Base-by-base conservation (phyloP, 2,113 vertebrate species). In the Cebus imitator region DNA sequence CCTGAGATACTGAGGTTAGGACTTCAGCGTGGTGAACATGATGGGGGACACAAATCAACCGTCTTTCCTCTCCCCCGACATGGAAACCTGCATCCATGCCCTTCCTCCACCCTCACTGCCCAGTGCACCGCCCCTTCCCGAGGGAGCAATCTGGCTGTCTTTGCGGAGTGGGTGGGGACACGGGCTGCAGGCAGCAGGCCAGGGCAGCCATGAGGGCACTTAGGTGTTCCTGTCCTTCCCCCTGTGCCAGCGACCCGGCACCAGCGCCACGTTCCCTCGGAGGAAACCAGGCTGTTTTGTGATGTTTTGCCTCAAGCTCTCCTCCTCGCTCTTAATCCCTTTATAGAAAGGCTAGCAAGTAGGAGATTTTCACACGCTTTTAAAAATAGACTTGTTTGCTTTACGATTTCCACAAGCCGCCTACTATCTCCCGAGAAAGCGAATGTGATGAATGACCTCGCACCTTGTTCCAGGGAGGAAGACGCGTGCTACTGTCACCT, bases 1-100 rank as follows among this genome's bases (percentile, higher is more conserved):
- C 27, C 76, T 8, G 55, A 78, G 58, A n/a, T 27, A 6, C n/a
- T 76, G 30, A 23, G 70, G 40, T 2, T 17, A 20, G 50, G 48
- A 35, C 23, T 12, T 37, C 2, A 1, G 17, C 37, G 1, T 6
- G 0, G 0, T 0, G 76, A 21, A 11, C 37, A 30, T 7, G 6
- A 18, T 32, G 18, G 45, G 8, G 6, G 10, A 16, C 57, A 27
- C 32, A 37, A 18, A 37, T 57, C 76, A 17, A 10, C 14, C 66
- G 10, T 23, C 37, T 21, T 35, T 6, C 20, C 6, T 61, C 14
- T 8, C n/a, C n/a, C 57, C 57, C 6, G 25, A 40, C 37, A 16
- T 1, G 16, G 25, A 83, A 27, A 20, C 27, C 18, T 35, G 8
- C 6, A 3, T 27, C 55, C 8, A 43, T 12, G 8, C 76, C 64